A percentile compares a stretch with the other conserved stretches of the same genome.
Conservation (phyloP, 2,797 vertebrate species). For the Paratrypauchen microcephalus region DNA sequence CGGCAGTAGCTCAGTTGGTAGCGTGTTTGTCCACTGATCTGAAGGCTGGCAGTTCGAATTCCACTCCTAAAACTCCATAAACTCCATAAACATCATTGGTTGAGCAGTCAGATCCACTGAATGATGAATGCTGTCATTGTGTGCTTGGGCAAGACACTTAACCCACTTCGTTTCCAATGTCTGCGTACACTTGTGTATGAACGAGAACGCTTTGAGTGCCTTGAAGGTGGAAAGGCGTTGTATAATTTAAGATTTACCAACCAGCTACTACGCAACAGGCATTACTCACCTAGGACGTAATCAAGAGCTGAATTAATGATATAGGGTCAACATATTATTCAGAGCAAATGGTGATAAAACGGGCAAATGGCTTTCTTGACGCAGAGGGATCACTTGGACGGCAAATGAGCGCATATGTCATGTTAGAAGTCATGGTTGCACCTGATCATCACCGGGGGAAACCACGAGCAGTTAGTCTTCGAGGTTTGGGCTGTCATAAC, state of each 20-base stretch:
- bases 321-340: constrained; percentile 57
- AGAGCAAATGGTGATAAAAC: constrained; percentile 55
- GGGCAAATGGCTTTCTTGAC: constrained; percentile 21
- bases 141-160: too few relatives aligned
- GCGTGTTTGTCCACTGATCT: too few relatives aligned
- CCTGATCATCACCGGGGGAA: constrained; percentile 55
- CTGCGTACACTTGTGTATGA: too few relatives aligned
- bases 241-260: constrained; percentile 16
- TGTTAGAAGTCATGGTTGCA: constrained; percentile 55
- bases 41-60: too few relatives aligned
- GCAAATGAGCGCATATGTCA: constrained; percentile 49
- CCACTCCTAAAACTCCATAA: too few relatives aligned
- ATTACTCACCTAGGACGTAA: constrained; percentile 35
- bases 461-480: constrained; percentile 54
- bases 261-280: constrained; percentile 38
- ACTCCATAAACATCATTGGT: too few relatives aligned
- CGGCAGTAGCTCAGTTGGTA: too few relatives aligned
- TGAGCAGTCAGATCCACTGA: too few relatives aligned
- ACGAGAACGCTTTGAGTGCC: too few relatives aligned
- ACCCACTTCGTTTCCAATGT: too few relatives aligned
- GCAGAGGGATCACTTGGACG: constrained; percentile 41
- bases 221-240: too few relatives aligned
- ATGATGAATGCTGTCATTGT: too few relatives aligned
- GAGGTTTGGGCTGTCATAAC: constrained; percentile 53
- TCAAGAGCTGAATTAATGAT: constrained; percentile 43